phyloP scores from a whole-genome alignment of 2,113 vertebrate genomes.

The Illadopsis cleaveri region DNA sequence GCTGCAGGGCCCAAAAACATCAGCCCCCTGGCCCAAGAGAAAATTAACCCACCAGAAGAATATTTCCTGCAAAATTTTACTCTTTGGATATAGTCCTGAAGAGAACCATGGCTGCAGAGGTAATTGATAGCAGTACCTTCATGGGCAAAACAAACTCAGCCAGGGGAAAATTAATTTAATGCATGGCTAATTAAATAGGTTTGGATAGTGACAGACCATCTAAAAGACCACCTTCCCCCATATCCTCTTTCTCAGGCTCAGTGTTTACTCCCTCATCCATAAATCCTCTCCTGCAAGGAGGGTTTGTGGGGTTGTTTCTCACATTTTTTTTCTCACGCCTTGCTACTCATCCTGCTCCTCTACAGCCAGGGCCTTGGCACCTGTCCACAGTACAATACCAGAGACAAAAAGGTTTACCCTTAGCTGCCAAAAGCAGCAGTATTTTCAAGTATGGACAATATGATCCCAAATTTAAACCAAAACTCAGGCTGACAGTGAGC shows the following conservation, averaged over 20 bases:
- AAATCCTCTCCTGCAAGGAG: neutral
- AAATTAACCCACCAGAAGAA: neutral
- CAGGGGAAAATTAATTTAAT: neutral
- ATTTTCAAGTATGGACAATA: neutral
- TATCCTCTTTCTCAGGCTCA: neutral
- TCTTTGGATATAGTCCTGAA: neutral
- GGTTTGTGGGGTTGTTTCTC: rapidly evolving
- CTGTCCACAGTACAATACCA: rapidly evolving
- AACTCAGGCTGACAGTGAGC: neutral
- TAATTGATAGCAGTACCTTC: neutral
- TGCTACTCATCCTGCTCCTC: neutral
- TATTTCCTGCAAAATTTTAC: neutral
- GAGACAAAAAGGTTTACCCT: neutral
- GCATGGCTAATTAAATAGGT: neutral
- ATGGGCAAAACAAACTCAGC: neutral
- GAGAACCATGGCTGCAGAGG: neutral
- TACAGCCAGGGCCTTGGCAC: neutral
- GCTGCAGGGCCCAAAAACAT: neutral
- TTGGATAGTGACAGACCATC: neutral
- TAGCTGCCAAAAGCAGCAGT: neutral
- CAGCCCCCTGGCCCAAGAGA: neutral
- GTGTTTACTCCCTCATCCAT: rapidly evolving
- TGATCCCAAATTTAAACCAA: neutral
- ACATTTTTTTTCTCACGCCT: neutral
- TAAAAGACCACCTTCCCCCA: neutral